phyloP scores from a whole-genome alignment of 2,888 invertebrate genomes.

The Syrista parreyssii region DNA sequence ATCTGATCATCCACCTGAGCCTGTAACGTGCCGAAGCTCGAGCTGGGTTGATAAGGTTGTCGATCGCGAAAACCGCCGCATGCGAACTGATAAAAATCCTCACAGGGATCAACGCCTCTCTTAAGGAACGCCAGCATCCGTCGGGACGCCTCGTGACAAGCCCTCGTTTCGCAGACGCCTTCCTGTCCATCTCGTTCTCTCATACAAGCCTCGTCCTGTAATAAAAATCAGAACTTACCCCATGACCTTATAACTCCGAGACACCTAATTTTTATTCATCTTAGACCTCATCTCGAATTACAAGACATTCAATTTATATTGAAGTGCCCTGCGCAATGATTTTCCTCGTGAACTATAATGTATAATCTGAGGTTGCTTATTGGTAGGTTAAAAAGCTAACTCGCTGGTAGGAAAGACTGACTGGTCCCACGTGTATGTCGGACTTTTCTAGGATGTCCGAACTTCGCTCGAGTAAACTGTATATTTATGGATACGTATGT shows the following conservation, averaged over 20 bases:
- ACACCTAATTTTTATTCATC: neutral
- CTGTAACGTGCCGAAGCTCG: constrained; percentile 63
- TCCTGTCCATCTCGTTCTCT: constrained; percentile 57
- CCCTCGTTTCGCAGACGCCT: constrained; percentile 56
- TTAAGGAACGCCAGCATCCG: constrained; percentile 62
- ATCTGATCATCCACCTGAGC: constrained; percentile 61
- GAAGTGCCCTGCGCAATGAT: neutral
- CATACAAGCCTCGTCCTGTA: constrained; percentile 63
- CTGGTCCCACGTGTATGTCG: neutral
- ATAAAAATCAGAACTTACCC: constrained; percentile 9
- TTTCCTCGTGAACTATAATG: neutral
- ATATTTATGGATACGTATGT: neutral
- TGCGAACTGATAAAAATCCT: constrained; percentile 67
- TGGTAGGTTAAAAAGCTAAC: neutral
- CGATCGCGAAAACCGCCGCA: constrained; percentile 62
- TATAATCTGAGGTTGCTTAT: neutral
- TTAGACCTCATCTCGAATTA: neutral
- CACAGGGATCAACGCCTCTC: constrained; percentile 64
- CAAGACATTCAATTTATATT: neutral
- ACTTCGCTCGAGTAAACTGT: neutral
- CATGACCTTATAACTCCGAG: neutral
- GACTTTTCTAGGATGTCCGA: neutral
- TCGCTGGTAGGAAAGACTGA: neutral
- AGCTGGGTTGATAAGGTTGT: constrained; percentile 52
- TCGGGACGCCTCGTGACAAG: constrained; percentile 60